Percentiles rank a stretch among this genome's conserved stretches.
Evolutionary conservation across 2,888 invertebrate genomes (phyloP).

Genomic region (Sarcophaga caerulescens): DNA sequence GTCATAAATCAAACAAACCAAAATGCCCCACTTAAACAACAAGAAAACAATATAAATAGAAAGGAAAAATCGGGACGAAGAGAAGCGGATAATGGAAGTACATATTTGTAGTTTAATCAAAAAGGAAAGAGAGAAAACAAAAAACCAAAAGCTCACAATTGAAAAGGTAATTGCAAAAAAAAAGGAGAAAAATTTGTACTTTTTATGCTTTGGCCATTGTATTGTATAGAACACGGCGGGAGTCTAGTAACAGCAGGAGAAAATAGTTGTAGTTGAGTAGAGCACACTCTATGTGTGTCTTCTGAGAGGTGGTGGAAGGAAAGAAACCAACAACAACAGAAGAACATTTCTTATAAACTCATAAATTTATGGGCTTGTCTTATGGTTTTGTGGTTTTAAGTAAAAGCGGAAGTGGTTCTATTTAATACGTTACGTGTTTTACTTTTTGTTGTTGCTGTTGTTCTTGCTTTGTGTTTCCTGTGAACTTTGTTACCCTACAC

Average conservation of each 20-base stretch:
- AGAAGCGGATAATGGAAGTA: background rate
- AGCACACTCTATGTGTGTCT: background rate
- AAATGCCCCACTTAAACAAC: background rate
- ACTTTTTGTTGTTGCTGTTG: background rate
- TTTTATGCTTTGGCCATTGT: slow-evolving; percentile 30
- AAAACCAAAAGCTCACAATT: slow-evolving; percentile 8
- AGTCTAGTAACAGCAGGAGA: background rate
- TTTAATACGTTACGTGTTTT: slow-evolving; percentile 25
- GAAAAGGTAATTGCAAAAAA: slow-evolving; percentile 35
- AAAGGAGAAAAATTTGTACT: slow-evolving; percentile 11
- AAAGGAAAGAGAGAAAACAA: background rate
- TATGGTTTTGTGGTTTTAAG: slow-evolving; percentile 51
- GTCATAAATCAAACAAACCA: slow-evolving; percentile 50
- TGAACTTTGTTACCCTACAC: background rate
- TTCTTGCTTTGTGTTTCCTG: background rate
- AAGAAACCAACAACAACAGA: background rate
- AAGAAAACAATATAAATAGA: slow-evolving; percentile 27
- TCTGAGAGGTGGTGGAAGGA: background rate
- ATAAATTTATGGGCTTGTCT: slow-evolving; percentile 62
- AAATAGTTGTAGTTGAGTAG: background rate
- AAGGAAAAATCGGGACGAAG: background rate
- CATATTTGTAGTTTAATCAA: slow-evolving; percentile 58
- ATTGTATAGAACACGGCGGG: background rate
- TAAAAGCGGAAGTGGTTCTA: slow-evolving; percentile 45
- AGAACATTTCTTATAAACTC: slow-evolving; percentile 20